Conservation (phyloP, 2,888 invertebrate species). For the Nephrocerus scutellatus region DNA sequence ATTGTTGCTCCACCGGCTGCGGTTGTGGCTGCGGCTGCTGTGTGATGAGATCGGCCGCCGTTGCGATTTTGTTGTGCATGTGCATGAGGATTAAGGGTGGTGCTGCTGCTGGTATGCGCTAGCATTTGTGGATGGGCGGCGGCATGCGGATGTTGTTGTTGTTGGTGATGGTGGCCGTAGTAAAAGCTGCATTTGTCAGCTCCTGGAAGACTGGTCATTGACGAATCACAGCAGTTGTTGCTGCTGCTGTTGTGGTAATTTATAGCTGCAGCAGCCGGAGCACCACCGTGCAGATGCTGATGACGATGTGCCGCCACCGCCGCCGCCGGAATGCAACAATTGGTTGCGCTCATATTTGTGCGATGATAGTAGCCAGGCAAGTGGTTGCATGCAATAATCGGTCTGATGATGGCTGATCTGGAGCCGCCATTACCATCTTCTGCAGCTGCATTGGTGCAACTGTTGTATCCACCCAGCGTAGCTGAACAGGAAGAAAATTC, state of each 20-base stretch:
- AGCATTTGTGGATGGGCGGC: not conserved
- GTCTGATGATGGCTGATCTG: too few relatives aligned
- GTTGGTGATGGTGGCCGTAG: slow-evolving; percentile 10
- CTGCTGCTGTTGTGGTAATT: slow-evolving; percentile 8
- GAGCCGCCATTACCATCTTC: too few relatives aligned
- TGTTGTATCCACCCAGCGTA: too few relatives aligned
- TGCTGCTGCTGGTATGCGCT: not conserved
- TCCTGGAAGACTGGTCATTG: slow-evolving; percentile 39
- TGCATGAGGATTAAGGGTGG: not conserved
- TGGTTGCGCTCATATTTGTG: slow-evolving; percentile 24
- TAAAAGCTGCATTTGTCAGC: slow-evolving; percentile 8
- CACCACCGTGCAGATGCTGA: too few relatives aligned
- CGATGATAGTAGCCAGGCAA: slow-evolving; percentile 25
- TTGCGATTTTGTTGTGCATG: not conserved
- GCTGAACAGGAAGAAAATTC: too few relatives aligned
- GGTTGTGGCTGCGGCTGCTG: slow-evolving; percentile 1
- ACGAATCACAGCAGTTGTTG: slow-evolving; percentile 29
- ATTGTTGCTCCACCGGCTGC: not conserved
- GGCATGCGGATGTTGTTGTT: not conserved
- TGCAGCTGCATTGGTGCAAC: too few relatives aligned
- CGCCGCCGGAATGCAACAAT: too few relatives aligned
- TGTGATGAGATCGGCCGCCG: not conserved
- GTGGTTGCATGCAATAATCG: slow-evolving; percentile 17
- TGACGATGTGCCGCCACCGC: too few relatives aligned
- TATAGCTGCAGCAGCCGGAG: not conserved